Percentiles rank a stretch among this genome's conserved stretches.
phyloP scores from a whole-genome alignment of 1,140 invertebrate genomes.

The Pollicipes pollicipes region DNA sequence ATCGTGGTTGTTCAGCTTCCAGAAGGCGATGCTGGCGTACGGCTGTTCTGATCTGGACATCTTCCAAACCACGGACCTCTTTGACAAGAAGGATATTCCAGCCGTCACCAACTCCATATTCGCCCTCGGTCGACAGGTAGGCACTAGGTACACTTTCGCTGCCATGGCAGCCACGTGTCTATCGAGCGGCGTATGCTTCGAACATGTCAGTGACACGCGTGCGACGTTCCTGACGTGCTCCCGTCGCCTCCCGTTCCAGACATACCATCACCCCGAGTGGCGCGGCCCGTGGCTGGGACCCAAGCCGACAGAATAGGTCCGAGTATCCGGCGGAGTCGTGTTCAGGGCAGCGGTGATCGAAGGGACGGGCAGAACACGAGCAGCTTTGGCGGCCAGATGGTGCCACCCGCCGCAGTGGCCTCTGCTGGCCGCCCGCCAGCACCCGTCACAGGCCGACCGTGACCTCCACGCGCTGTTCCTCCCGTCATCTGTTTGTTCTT shows the following conservation, averaged over 20 bases:
- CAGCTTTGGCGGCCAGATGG: no score
- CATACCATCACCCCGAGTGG: not conserved
- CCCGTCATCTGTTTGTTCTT: no score
- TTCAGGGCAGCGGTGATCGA: no score
- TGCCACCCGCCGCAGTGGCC: no score
- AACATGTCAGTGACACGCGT: no score
- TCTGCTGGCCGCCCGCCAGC: not conserved
- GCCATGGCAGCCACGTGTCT: no score
- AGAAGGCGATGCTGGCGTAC: conserved; percentile 51
- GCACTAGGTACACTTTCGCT: conserved; percentile 19
- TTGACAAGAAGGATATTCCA: conserved; percentile 79
- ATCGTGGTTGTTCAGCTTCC: not conserved
- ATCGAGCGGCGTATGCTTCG: no score
- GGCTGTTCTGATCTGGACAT: conserved; percentile 75
- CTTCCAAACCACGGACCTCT: conserved; percentile 86
- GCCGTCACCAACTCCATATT: conserved; percentile 71
- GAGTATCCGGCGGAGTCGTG: no score
- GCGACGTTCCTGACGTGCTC: no score
- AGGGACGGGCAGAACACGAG: no score
- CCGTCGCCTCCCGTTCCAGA: not conserved
- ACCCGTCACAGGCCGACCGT: no score
- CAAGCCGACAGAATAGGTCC: not conserved
- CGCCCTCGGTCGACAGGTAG: conserved; percentile 68
- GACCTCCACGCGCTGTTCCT: no score
- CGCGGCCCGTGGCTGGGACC: not conserved